Base-by-base conservation (phyloP, 2,113 vertebrate species). In the Protobothrops mucrosquamatus region DNA sequence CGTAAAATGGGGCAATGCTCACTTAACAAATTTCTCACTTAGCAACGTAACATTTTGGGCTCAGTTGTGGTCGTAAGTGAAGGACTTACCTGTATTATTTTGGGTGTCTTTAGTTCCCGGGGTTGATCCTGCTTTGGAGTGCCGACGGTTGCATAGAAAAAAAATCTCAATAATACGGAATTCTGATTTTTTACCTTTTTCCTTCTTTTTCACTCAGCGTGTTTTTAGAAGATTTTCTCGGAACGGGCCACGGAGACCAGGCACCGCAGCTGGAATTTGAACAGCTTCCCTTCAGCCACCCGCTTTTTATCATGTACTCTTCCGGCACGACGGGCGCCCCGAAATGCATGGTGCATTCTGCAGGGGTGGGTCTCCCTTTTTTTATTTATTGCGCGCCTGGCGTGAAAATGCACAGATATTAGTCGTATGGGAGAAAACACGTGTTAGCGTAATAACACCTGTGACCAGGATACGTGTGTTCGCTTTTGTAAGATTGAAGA, bases 291-390 rank as follows among this genome's bases (percentile, higher is more conserved):
- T 99, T 99, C 96, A 98, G 94, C 94, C 99, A 99, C 92, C 99
- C 99, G 0, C 98, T 99, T 51, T 99, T 99, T 93, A 99, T 99
- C 96, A 98, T 99, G 99, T 99, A 98, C 94, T 99, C 99, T 0
- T 99, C 99, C 0, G 99, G 99, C 93, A 99, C 99, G 39, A 99
- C 99, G 0, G 99, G 99, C 2, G 98, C 99, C 6, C 99, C 99
- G 0, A 99, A 99, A 95, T 99, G 99, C 95, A 99, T 99, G 99
- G 99, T 99, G 94, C 99, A 99, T 96, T 99, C 99, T 0, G 98
- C 98, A 0, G 99, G 99, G 98, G 99, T 99, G 97, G 94, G 98
- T 97, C 51, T 87, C 39, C 29, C 56, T 4, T 54, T 34, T 34
- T 91, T 92, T 2, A n/a, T 14, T 69, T n/a, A n/a, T 69, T n/a